phyloP scores from a whole-genome alignment of 2,888 invertebrate genomes.

The Horisme vitalbata region DNA sequence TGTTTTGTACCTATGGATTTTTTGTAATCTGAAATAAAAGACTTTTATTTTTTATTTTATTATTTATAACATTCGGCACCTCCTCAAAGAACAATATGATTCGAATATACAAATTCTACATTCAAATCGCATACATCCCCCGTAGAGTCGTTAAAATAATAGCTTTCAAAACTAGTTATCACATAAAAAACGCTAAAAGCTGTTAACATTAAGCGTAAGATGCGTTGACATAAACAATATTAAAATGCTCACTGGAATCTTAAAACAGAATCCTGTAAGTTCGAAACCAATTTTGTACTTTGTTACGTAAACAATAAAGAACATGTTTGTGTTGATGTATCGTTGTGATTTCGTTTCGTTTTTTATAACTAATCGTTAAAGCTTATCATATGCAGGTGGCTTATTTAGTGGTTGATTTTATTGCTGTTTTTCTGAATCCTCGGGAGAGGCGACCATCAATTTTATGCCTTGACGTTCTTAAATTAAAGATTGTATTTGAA shows the following conservation, averaged over 20 bases:
- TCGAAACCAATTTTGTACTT: constrained; percentile 16
- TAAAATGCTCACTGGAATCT: constrained; percentile 56
- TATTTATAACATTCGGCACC: too few relatives aligned
- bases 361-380: constrained; percentile 53
- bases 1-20: too few relatives aligned
- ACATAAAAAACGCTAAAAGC: constrained; percentile 66
- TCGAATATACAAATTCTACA: constrained; percentile 27
- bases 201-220: constrained; percentile 51
- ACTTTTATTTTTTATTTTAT: too few relatives aligned
- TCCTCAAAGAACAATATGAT: constrained; percentile 18
- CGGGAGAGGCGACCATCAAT: too few relatives aligned
- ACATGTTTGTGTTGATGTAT: not conserved
- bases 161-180: constrained; percentile 59
- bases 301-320: constrained; percentile 16
- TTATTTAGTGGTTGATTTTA: constrained; percentile 50
- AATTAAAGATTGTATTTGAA: too few relatives aligned
- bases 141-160: constrained; percentile 39
- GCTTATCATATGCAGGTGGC: constrained; percentile 57
- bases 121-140: constrained; percentile 33
- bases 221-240: constrained; percentile 75
- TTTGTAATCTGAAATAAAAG: too few relatives aligned
- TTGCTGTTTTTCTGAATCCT: constrained; percentile 32
- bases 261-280: constrained; percentile 34
- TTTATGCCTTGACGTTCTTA: too few relatives aligned
- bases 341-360: constrained; percentile 38